Conservation (phyloP, 2,113 vertebrate genomes). For the Ailurus styani region DNA sequence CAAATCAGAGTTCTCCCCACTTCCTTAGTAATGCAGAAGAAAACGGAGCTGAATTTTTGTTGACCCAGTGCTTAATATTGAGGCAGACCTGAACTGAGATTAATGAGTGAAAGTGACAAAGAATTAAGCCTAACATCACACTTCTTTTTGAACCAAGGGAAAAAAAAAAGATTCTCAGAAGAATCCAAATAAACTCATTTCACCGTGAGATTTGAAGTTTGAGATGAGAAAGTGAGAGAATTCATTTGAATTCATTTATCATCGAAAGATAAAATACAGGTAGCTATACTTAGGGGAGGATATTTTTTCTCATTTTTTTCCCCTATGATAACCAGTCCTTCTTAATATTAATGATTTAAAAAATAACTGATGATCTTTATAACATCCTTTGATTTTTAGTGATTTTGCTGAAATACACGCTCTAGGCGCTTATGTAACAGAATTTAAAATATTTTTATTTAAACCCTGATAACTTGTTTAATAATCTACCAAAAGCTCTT, state of each 20-base stretch:
- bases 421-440: background rate
- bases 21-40: background rate
- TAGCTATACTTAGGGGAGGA: background rate
- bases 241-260: background rate
- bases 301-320: background rate
- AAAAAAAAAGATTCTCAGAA: background rate
- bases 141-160: background rate
- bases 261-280: background rate
- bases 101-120: background rate
- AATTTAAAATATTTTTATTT: background rate
- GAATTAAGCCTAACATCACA: background rate
- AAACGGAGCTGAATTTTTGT: background rate
- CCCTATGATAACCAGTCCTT: background rate
- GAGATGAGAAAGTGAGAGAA: background rate
- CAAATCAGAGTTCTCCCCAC: background rate
- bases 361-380: background rate
- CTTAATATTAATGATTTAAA: background rate
- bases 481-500: background rate
- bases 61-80: background rate
- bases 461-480: background rate
- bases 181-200: background rate
- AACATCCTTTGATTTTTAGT: background rate
- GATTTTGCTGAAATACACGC: background rate
- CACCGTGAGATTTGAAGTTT: background rate
- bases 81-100: background rate